These are phyloP conservation scores for Sciurus carolinensis DNA, from an alignment of 2,797 vertebrate species.

Conservation along the genomic window DNA sequence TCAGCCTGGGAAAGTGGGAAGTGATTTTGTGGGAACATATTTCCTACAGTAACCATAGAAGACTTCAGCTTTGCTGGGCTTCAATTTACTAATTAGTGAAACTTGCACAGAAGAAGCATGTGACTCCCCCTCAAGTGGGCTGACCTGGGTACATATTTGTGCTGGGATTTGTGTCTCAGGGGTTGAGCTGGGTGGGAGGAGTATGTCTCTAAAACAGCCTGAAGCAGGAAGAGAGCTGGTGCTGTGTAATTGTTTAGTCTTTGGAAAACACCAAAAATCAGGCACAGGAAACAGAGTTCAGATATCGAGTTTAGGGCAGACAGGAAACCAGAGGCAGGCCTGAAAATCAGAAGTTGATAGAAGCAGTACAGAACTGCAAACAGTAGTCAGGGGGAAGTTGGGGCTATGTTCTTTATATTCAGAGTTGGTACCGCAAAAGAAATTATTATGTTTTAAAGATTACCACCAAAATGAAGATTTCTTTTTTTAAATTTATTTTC, in stretches of 20 bases:
- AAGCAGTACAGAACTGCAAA: background rate
- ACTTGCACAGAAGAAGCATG: background rate
- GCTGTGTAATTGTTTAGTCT: background rate
- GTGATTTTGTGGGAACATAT: constrained; percentile 63
- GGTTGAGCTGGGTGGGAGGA: background rate
- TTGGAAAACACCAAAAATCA: constrained; percentile 62
- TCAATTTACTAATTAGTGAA: constrained; percentile 12
- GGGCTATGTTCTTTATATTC: background rate
- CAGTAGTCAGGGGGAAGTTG: background rate
- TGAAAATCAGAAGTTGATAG: background rate
- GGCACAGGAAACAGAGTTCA: constrained; percentile 45
- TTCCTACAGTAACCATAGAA: constrained; percentile 50
- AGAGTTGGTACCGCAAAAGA: background rate
- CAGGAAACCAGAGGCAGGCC: background rate
- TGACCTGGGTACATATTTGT: background rate
- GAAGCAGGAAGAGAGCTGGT: background rate
- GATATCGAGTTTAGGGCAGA: background rate
- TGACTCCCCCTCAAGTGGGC: background rate
- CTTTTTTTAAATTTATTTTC: background rate
- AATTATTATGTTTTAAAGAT: constrained; percentile 1
- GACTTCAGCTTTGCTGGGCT: background rate
- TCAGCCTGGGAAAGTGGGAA: constrained; percentile 79
- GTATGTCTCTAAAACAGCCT: background rate
- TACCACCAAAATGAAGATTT: background rate
- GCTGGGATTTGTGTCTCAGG: background rate